Conservation (phyloP, 2,888 invertebrate genomes). For the Alloplasta piceator region DNA sequence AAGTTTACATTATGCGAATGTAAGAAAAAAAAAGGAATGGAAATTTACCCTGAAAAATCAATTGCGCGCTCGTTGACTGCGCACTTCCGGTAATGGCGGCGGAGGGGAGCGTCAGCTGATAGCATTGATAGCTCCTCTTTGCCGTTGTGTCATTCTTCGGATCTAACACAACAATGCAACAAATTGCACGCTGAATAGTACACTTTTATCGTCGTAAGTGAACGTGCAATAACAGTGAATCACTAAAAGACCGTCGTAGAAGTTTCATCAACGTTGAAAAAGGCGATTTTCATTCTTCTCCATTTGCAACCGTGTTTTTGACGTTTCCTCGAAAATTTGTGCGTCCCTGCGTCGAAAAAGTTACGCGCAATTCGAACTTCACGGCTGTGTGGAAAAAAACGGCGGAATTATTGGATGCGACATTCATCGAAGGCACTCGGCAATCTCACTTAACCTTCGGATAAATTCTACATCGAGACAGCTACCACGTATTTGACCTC, state of each 20-base stretch:
- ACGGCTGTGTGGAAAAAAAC: background rate
- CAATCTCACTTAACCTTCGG: background rate
- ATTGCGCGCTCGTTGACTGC: constrained; percentile 23
- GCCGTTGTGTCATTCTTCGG: constrained; percentile 12
- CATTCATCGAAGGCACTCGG: background rate
- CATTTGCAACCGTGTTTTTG: background rate
- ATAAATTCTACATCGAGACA: background rate
- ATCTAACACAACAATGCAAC: background rate
- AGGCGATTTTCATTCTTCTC: background rate
- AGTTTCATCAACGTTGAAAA: background rate
- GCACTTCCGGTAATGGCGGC: constrained; percentile 16
- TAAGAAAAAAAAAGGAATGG: background rate
- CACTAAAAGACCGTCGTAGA: background rate
- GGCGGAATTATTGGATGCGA: background rate
- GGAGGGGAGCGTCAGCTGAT: constrained; percentile 15
- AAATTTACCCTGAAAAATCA: background rate
- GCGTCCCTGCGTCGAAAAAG: background rate
- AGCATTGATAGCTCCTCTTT: too few relatives aligned
- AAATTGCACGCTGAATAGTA: background rate
- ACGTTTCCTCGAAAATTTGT: background rate
- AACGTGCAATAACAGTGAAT: background rate
- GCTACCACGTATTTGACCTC: background rate
- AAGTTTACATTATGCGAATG: background rate
- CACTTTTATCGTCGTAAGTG: background rate
- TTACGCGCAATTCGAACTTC: background rate